Percentiles rank a stretch among this genome's conserved stretches.
Conservation (phyloP, 2,113 vertebrate genomes). For the Sphyrna mokarran region DNA sequence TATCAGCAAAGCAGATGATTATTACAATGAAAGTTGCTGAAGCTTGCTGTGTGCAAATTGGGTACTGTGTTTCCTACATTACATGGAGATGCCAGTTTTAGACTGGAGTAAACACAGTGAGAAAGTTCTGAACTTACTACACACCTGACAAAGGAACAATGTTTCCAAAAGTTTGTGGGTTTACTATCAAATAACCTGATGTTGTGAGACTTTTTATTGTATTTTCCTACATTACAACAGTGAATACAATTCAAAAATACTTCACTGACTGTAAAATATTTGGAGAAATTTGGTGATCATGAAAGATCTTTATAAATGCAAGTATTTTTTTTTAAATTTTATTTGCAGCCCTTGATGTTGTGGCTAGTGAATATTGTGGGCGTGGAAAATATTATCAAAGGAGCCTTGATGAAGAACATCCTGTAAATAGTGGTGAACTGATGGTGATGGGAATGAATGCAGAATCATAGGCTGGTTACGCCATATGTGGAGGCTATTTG, state of each 20-base stretch:
- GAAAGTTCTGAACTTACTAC: too few relatives aligned
- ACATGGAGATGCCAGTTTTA: too few relatives aligned
- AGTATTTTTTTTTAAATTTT: not conserved
- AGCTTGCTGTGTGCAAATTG: not conserved
- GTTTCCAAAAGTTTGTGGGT: too few relatives aligned
- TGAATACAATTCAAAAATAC: not conserved
- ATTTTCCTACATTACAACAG: not conserved
- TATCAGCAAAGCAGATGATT: not conserved
- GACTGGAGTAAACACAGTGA: too few relatives aligned
- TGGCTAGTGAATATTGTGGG: not conserved
- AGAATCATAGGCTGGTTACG: not conserved
- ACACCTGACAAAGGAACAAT: too few relatives aligned
- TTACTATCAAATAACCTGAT: too few relatives aligned
- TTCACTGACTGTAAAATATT: not conserved
- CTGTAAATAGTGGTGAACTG: not conserved
- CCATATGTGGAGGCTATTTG: not conserved
- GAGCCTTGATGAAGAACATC: not conserved
- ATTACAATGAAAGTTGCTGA: not conserved
- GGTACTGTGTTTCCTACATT: not conserved
- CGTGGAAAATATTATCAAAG: not conserved
- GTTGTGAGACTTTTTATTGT: not conserved
- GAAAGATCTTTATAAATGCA: not conserved
- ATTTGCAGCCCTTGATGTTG: not conserved
- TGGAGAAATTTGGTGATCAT: not conserved
- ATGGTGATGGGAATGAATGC: not conserved